Percentiles rank a stretch among this genome's conserved stretches.
Conservation (phyloP, 2,888 invertebrate species). For the Zele albiditarsus region DNA sequence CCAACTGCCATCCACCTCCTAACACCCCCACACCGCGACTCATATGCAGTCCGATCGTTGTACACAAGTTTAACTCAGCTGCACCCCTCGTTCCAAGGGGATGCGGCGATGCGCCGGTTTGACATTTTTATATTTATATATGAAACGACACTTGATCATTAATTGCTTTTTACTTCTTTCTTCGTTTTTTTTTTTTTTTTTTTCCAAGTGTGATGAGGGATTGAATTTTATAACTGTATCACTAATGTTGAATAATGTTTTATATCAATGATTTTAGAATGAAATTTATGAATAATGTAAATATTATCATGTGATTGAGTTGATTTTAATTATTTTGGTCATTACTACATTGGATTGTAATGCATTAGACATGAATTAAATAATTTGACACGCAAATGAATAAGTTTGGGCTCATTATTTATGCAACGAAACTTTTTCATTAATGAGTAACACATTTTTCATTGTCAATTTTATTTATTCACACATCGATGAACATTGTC, state of each 20-base stretch:
- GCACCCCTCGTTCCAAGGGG: conserved; percentile 38
- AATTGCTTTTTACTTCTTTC: not conserved
- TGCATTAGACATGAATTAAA: not conserved
- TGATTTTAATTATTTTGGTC: not conserved
- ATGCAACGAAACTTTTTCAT: not conserved
- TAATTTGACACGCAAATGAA: not conserved
- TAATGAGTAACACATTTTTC: conserved; percentile 6
- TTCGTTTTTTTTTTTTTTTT: not conserved
- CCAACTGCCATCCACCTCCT: conserved; percentile 28
- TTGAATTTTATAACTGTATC: not conserved
- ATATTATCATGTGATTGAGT: not conserved
- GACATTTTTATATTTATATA: conserved; percentile 15
- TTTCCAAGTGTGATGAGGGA: conserved; percentile 4
- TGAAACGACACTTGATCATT: conserved; percentile 6
- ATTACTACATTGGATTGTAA: not conserved
- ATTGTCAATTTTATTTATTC: conserved; percentile 1
- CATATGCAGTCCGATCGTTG: conserved; percentile 28
- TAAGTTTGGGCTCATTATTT: not conserved
- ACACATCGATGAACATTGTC: not conserved
- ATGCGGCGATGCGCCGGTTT: conserved; percentile 40
- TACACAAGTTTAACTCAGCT: conserved; percentile 38
- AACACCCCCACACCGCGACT: conserved; percentile 14
- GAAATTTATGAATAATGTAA: not conserved
- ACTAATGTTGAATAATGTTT: not conserved
- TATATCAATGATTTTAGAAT: not conserved